Percentiles rank a stretch among this genome's conserved stretches.
Conservation (phyloP, 2,888 invertebrate species). For the Cataglyphis rosenhaueri region DNA sequence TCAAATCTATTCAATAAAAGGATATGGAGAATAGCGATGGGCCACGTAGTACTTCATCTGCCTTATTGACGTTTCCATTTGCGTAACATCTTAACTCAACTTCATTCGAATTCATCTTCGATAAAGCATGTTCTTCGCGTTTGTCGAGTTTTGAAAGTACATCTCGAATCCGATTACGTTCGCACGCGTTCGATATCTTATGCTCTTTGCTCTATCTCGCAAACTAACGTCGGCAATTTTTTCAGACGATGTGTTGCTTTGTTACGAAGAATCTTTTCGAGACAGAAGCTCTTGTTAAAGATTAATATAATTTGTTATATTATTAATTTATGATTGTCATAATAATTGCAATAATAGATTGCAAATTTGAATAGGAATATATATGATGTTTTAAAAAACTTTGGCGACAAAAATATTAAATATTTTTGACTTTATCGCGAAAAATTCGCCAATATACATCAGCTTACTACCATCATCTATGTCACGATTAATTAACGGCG, state of each 20-base stretch:
- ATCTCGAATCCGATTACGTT: constrained; percentile 42
- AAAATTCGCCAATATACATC: neutral
- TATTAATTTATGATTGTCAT: too few relatives aligned
- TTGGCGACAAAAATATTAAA: neutral
- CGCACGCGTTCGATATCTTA: constrained; percentile 32
- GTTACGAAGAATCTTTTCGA: neutral
- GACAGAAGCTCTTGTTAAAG: constrained; percentile 22
- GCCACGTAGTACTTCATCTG: constrained; percentile 38
- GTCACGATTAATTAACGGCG: constrained; percentile 27
- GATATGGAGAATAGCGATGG: constrained; percentile 45
- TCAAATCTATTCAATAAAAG: constrained; percentile 48
- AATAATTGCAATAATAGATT: neutral
- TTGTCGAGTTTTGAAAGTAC: constrained; percentile 48
- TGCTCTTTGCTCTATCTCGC: constrained; percentile 50
- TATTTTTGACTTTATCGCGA: neutral
- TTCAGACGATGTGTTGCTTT: constrained; percentile 46
- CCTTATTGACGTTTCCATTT: constrained; percentile 55
- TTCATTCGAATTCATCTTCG: constrained; percentile 49
- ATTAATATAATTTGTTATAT: neutral
- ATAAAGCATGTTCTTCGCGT: constrained; percentile 42
- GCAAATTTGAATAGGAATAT: constrained; percentile 3
- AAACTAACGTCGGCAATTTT: constrained; percentile 59
- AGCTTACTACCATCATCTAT: neutral
- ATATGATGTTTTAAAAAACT: neutral
- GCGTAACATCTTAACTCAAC: constrained; percentile 52